phyloP scores from a whole-genome alignment of 2,888 invertebrate genomes.

The Sinohyriopsis cumingii region DNA sequence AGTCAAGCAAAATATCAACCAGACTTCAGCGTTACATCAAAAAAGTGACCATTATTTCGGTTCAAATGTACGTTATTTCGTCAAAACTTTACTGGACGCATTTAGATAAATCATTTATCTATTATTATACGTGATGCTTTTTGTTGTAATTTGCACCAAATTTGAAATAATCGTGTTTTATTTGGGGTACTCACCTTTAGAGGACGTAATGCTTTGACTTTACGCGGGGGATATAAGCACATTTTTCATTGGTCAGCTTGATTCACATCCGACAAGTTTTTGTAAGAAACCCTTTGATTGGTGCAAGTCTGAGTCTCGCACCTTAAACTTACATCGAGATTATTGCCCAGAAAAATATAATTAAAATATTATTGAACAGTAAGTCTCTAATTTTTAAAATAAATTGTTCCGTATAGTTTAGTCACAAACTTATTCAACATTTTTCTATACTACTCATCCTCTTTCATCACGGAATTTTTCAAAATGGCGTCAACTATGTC shows the following conservation, averaged over 20 bases:
- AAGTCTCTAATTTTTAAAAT: no score
- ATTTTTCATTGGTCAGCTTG: slow-evolving; percentile 41
- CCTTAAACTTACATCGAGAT: background rate
- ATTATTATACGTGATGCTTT: slow-evolving; percentile 9
- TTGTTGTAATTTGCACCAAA: slow-evolving; percentile 8
- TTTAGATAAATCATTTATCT: slow-evolving; percentile 21
- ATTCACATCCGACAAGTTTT: slow-evolving; percentile 5
- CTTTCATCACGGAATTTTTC: no score
- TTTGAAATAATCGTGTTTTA: slow-evolving; percentile 22
- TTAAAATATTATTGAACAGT: no score
- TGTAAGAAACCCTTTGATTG: slow-evolving; percentile 27
- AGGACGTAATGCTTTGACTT: slow-evolving; percentile 53
- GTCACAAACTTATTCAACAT: no score
- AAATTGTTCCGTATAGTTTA: no score
- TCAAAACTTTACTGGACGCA: slow-evolving; percentile 14
- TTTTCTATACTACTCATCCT: no score
- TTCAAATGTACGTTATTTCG: background rate
- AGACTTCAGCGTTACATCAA: no score
- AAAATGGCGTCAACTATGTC: no score
- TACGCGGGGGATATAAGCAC: slow-evolving; percentile 52
- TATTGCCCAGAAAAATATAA: background rate
- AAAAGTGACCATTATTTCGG: background rate
- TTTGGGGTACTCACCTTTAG: slow-evolving; percentile 49
- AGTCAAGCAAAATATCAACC: no score
- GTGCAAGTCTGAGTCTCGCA: slow-evolving; percentile 12